phyloP scores from a whole-genome alignment of 2,888 invertebrate species.

The Ceriagrion tenellum region DNA sequence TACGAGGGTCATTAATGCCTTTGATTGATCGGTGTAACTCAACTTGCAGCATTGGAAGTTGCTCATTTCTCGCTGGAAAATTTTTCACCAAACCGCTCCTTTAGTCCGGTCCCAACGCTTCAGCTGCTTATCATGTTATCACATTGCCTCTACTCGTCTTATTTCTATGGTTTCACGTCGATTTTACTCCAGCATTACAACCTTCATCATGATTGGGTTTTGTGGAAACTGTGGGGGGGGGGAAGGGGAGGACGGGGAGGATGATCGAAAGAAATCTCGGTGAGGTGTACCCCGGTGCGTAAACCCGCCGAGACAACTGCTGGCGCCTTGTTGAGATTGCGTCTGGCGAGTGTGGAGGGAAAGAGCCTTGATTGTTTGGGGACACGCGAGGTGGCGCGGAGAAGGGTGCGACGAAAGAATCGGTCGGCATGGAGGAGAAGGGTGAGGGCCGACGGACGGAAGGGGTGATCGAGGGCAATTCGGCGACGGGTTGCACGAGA shows the following conservation, averaged over 20 bases:
- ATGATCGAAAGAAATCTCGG: neutral
- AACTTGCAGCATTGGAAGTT: too few species aligned
- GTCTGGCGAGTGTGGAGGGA: neutral
- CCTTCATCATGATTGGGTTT: too few species aligned
- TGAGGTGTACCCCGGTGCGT: neutral
- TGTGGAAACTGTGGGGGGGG: neutral
- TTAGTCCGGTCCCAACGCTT: too few species aligned
- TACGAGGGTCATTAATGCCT: too few species aligned
- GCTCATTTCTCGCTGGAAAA: too few species aligned
- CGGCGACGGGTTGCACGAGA: neutral
- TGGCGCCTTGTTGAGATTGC: constrained; percentile 39
- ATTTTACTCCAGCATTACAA: too few species aligned
- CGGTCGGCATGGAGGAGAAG: neutral
- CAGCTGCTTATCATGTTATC: too few species aligned
- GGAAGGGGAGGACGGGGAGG: too few species aligned
- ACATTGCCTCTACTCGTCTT: too few species aligned
- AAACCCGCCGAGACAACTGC: constrained; percentile 51
- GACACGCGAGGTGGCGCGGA: neutral
- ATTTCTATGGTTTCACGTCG: too few species aligned
- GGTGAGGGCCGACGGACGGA: neutral
- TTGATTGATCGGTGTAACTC: too few species aligned
- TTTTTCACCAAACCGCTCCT: too few species aligned
- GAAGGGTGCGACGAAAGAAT: neutral
- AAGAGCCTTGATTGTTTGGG: neutral
- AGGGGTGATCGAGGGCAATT: neutral